These are phyloP conservation scores for Drosophila obscura DNA, from an alignment of 1,140 invertebrate species.

Conservation along the genomic window DNA sequence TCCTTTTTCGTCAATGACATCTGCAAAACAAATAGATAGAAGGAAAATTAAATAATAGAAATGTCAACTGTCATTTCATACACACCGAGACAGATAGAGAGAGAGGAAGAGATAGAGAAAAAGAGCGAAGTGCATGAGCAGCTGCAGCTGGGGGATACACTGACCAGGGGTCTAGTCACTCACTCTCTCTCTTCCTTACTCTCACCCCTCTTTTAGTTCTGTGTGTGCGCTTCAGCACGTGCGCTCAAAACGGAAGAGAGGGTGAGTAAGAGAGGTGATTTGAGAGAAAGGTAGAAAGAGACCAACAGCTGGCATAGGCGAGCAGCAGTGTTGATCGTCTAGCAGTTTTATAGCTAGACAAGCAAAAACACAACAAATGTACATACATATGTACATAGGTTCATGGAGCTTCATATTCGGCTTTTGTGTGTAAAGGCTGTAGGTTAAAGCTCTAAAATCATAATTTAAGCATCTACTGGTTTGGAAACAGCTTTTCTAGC, in stretches of 20 bases:
- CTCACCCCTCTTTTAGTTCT: conserved; percentile 8
- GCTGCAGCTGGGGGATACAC: conserved; percentile 23
- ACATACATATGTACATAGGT: no score
- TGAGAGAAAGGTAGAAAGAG: conserved; percentile 2
- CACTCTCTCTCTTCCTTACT: background rate
- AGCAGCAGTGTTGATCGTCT: no score
- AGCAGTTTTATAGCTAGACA: no score
- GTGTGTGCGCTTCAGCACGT: conserved; percentile 25
- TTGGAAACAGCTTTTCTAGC: no score
- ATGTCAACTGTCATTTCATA: conserved; percentile 6
- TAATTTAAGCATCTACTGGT: no score
- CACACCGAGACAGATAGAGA: conserved; percentile 1
- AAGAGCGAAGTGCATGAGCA: background rate
- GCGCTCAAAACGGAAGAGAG: background rate
- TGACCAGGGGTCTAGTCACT: conserved; percentile 26
- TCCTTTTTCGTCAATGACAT: conserved; percentile 84
- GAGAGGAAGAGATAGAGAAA: background rate
- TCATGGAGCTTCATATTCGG: no score
- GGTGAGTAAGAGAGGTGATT: background rate
- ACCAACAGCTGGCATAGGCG: conserved; percentile 1
- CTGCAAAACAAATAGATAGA: conserved; percentile 46
- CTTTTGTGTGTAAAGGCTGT: no score
- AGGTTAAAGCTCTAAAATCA: no score
- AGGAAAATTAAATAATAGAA: conserved; percentile 13
- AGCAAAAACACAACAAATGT: no score